Evolutionary conservation across 2,797 vertebrate genomes (phyloP).

Genomic region (Chiloscyllium punctatum): DNA sequence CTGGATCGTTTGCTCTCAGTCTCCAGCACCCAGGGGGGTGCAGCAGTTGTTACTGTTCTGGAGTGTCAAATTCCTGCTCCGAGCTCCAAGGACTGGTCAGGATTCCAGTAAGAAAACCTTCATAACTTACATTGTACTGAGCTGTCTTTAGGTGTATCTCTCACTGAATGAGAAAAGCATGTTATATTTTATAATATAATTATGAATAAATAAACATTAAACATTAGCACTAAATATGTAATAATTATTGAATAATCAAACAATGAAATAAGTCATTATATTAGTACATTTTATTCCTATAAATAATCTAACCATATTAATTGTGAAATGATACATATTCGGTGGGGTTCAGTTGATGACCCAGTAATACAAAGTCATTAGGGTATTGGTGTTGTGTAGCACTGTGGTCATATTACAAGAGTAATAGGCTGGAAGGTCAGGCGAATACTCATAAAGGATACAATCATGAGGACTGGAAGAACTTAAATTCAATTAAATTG

Average conservation of each 20-base stretch:
- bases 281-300: neutral
- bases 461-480: too few species aligned
- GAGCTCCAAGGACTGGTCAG: conserved; percentile 70
- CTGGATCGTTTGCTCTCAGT: conserved; percentile 69
- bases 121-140: neutral
- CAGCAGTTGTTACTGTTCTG: conserved; percentile 79
- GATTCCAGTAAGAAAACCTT: conserved; percentile 61
- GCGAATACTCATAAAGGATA: too few species aligned
- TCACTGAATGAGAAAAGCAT: neutral
- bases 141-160: neutral
- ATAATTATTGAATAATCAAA: too few species aligned
- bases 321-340: neutral
- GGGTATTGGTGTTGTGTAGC: neutral
- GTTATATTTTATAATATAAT: neutral
- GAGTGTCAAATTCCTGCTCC: conserved; percentile 66
- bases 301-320: neutral
- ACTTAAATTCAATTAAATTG: too few species aligned
- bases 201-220: too few species aligned
- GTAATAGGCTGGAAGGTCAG: too few species aligned
- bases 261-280: too few species aligned
- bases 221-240: too few species aligned
- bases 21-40: conserved; percentile 63
- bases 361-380: neutral
- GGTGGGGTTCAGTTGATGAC: neutral
- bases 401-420: too few species aligned